phyloP scores from a whole-genome alignment of 1,140 invertebrate genomes.

The Babylonia areolata region DNA sequence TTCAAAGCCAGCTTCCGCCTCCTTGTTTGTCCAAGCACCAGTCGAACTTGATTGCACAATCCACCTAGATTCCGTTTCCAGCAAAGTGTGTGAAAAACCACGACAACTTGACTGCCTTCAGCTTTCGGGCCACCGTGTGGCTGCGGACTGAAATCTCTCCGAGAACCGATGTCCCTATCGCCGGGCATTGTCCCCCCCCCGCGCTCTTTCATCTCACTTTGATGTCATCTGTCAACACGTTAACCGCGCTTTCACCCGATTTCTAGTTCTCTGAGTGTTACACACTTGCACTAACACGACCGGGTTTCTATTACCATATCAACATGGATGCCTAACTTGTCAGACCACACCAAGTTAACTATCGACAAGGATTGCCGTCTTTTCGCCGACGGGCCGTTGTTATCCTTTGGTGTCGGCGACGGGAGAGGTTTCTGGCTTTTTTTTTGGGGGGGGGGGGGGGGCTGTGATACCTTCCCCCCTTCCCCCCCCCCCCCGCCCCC shows the following conservation, averaged over 20 bases:
- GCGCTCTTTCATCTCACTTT: conserved; percentile 21
- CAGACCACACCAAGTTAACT: not conserved
- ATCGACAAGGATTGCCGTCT: too few relatives aligned
- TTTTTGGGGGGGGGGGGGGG: too few relatives aligned
- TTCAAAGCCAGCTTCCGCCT: not conserved
- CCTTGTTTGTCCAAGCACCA: not conserved
- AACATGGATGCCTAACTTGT: not conserved
- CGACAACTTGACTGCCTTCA: not conserved
- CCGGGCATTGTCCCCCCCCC: not conserved
- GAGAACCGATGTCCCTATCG: not conserved
- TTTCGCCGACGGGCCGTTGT: too few relatives aligned
- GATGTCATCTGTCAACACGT: conserved; percentile 22
- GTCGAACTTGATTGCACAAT: not conserved
- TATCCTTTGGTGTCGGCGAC: too few relatives aligned
- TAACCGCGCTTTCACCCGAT: not conserved
- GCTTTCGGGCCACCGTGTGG: not conserved
- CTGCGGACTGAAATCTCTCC: not conserved
- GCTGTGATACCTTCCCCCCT: not conserved
- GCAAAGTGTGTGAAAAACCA: not conserved
- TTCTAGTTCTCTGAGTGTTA: not conserved
- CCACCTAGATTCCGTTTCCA: not conserved
- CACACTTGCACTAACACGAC: not conserved
- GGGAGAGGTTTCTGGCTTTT: too few relatives aligned
- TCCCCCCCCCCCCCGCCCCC: not conserved
- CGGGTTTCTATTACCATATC: not conserved